phyloP scores from a whole-genome alignment of 2,888 invertebrate species.

The Ophraella communa region DNA sequence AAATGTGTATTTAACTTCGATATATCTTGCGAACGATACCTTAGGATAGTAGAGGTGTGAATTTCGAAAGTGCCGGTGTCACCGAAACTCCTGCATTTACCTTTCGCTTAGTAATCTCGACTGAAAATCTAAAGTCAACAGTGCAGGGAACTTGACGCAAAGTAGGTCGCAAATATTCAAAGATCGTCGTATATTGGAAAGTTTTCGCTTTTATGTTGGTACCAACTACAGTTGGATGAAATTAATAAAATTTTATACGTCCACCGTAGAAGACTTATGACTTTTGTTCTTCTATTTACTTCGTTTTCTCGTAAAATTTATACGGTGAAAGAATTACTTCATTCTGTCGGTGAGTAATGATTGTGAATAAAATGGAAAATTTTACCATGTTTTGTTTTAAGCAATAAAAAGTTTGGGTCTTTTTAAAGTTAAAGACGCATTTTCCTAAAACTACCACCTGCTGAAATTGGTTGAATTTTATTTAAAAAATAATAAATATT shows the following conservation, averaged over 20 bases:
- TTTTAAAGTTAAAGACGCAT: no score
- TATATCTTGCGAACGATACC: neutral
- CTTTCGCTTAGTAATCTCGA: conserved; percentile 1
- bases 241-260: conserved; percentile 14
- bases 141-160: conserved; percentile 15
- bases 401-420: no score
- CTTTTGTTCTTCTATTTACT: neutral
- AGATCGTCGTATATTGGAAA: neutral
- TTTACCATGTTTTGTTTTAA: no score
- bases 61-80: neutral
- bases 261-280: neutral
- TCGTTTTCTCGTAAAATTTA: neutral
- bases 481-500: no score
- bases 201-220: no score
- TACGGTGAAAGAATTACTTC: no score
- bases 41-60: neutral
- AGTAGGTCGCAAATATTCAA: conserved; percentile 7
- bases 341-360: no score
- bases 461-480: no score
- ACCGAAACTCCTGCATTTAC: conserved; percentile 6
- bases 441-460: no score
- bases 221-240: neutral
- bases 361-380: no score
- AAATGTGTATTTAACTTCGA: no score
- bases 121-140: conserved; percentile 7